A percentile compares a stretch with the other conserved stretches of the same genome.
Evolutionary conservation across 2,888 invertebrate species (phyloP).

Genomic region (Drosophila austrosaltans): DNA sequence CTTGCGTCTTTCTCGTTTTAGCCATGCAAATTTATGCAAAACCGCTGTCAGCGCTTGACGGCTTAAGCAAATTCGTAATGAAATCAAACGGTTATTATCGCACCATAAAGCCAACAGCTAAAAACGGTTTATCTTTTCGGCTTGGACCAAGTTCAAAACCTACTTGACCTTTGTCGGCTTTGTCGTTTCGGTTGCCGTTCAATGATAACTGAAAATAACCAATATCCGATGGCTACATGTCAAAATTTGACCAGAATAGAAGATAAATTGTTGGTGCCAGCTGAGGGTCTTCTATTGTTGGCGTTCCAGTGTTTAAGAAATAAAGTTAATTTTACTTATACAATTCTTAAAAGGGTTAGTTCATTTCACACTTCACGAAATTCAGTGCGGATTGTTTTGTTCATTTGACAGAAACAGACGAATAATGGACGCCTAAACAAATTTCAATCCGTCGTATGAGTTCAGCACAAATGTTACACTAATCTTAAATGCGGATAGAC

Average conservation of each 20-base stretch:
- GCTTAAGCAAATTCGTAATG: slow-evolving; percentile 26
- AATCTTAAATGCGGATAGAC: no score
- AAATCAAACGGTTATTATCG: slow-evolving; percentile 70
- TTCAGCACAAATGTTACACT: no score
- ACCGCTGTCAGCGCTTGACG: slow-evolving; percentile 20
- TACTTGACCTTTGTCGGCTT: slow-evolving; percentile 68
- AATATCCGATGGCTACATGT: slow-evolving; percentile 51
- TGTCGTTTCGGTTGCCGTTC: slow-evolving; percentile 22
- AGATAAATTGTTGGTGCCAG: slow-evolving; percentile 46
- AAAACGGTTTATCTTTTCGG: slow-evolving; percentile 51
- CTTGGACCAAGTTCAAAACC: slow-evolving; percentile 44
- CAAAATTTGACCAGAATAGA: slow-evolving; percentile 41
- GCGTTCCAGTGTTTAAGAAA: slow-evolving; percentile 36
- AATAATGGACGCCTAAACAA: neutral
- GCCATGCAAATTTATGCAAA: slow-evolving; percentile 61
- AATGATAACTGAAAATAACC: slow-evolving; percentile 45
- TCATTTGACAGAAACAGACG: slow-evolving; percentile 8
- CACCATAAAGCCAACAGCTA: slow-evolving; percentile 44
- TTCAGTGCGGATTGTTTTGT: neutral
- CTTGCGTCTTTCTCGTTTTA: neutral
- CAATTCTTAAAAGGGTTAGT: slow-evolving; percentile 11
- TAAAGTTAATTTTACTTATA: slow-evolving; percentile 46
- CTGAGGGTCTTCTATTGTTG: slow-evolving; percentile 30
- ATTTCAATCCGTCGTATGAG: neutral
- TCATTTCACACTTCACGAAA: neutral